Conservation (phyloP, 2,797 vertebrate species). For the Notolabrus celidotus region DNA sequence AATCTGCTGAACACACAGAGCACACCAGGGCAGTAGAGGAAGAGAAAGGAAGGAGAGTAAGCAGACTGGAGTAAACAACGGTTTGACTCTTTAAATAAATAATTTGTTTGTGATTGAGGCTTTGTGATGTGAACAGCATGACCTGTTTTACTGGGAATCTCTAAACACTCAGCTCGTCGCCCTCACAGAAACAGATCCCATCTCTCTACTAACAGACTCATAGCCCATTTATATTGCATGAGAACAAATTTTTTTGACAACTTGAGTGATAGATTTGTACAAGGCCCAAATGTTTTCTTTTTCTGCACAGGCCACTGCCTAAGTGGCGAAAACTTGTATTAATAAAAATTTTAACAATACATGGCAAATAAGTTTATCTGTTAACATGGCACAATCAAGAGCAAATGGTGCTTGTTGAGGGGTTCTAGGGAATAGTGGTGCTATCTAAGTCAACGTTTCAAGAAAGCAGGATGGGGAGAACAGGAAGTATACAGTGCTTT, state of each 20-base stretch:
- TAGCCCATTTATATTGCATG: slow-evolving; percentile 93
- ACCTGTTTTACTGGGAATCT: slow-evolving; percentile 85
- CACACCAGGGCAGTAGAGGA: slow-evolving; percentile 69
- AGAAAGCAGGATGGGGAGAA: slow-evolving; percentile 42
- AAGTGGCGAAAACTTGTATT: slow-evolving; percentile 94
- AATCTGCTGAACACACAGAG: slow-evolving; percentile 80
- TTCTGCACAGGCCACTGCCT: slow-evolving; percentile 83
- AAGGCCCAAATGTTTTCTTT: slow-evolving; percentile 88
- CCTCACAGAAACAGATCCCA: slow-evolving; percentile 88
- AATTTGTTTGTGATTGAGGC: slow-evolving; percentile 88
- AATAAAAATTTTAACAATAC: slow-evolving; percentile 95
- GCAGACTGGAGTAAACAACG: slow-evolving; percentile 84
- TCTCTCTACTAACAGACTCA: slow-evolving; percentile 85
- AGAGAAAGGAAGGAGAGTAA: slow-evolving; percentile 67
- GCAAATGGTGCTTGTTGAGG: slow-evolving; percentile 79
- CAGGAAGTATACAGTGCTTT: slow-evolving; percentile 47
- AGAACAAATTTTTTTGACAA: slow-evolving; percentile 96
- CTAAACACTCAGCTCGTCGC: slow-evolving; percentile 79
- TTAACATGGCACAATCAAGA: slow-evolving; percentile 87
- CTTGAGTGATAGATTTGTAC: slow-evolving; percentile 93
- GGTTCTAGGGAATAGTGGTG: slow-evolving; percentile 80
- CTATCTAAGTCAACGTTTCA: slow-evolving; percentile 74
- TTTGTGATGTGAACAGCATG: slow-evolving; percentile 85
- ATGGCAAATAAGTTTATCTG: slow-evolving; percentile 93
- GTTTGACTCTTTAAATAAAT: slow-evolving; percentile 87